Evolutionary conservation across 2,797 vertebrate species (phyloP), one percentile per base, ranked within the genome.

Genomic region (Carduelis carduelis): DNA sequence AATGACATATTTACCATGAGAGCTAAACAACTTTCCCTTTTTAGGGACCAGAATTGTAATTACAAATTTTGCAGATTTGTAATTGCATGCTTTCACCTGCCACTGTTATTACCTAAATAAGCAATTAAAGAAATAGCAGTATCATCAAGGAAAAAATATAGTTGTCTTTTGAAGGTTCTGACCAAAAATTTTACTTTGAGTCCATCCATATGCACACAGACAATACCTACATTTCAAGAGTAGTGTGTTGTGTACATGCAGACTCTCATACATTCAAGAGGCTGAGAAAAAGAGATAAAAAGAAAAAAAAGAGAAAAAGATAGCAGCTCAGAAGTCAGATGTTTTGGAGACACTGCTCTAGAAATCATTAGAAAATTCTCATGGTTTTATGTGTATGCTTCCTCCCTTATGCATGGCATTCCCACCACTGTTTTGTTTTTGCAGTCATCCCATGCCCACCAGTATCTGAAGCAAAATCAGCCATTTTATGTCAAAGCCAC

Each of bases 361-460:
- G 32, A 68, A 61, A 56, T 5, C 2, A 15, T 60, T 65, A 60
- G 32, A 79, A 52, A 90, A 72, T 68, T 46, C 26, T 56, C 47
- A 23, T 35, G n/a, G 8, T 8, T 68, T 52, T 28, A 37, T 0
- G 2, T 11, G 9, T 23, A 32, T 9, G 2, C 20, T 50, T 8
- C 12, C 16, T 79, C 11, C 9, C 6, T 49, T 43, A 34, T 1
- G 23, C 13, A 35, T 1, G n/a, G 26, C 37, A 14, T 7, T 76
- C 23, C 50, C 9, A 50, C 17, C 15, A 50, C 16, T 30, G 8
- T 24, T 79, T 4, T 9, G 20, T 35, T 46, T 60, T 53, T 56
- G 37, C 23, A 66, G 32, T 39, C 11, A 35, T 61, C 8, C 18
- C 23, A 44, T 10, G 11, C 14, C 35, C 28, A 75, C 11, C 28